phyloP scores from a whole-genome alignment of 2,888 invertebrate species.

The Eilema depressum region DNA sequence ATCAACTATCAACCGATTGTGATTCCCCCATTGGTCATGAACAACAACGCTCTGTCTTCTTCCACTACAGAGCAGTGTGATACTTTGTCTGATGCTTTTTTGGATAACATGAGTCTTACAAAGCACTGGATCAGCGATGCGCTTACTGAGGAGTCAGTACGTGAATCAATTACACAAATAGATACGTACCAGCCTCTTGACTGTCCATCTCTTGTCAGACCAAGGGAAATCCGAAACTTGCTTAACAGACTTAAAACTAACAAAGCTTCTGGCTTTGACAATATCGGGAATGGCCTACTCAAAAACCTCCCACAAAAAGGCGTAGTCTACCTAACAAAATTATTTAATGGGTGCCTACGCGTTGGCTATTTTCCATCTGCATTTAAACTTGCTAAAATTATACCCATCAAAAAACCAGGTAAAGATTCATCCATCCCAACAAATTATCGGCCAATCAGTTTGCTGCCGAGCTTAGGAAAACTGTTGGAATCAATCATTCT shows the following conservation, averaged over 20 bases:
- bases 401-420: conserved; percentile 1
- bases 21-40: too few species aligned
- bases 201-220: not conserved
- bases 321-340: not conserved
- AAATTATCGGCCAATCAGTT: not conserved
- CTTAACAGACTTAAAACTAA: not conserved
- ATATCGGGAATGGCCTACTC: not conserved
- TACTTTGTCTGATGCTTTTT: not conserved
- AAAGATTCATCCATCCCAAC: not conserved
- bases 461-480: not conserved
- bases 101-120: not conserved
- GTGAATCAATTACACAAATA: too few species aligned
- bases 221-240: not conserved
- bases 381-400: not conserved
- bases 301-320: not conserved
- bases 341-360: not conserved
- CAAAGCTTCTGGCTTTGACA: not conserved
- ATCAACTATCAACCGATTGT: too few species aligned
- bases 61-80: not conserved
- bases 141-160: not conserved
- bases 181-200: too few species aligned
- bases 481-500: not conserved
- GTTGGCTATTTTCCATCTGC: not conserved
- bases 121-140: not conserved
- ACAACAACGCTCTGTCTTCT: too few species aligned